Base-by-base conservation (phyloP, 2,888 invertebrate species). In the Pammene aurita region DNA sequence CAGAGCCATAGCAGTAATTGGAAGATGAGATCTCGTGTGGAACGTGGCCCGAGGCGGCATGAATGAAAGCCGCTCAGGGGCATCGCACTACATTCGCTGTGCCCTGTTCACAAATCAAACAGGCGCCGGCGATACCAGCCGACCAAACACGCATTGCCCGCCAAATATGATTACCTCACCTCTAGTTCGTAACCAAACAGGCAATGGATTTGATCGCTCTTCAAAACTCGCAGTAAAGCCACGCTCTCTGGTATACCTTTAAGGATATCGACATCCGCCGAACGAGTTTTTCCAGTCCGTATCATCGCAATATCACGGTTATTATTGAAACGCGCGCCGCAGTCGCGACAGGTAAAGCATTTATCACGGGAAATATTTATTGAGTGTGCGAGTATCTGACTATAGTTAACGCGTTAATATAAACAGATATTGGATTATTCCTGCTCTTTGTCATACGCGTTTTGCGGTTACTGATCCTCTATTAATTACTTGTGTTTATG, bases 281-380 rank as follows among this genome's bases (percentile, higher is more conserved):
- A 92, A 92, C 92, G 87, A 92, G 92, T 92, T 92, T 92, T 92
- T 92, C 92, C 91, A 92, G 92, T 92, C 86, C 83, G 89, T 90
- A 92, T 92, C 92, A 91, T 92, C 92, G 90, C 91, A 88, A 90
- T 92, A 92, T 92, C 91, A 92, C 89, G 91, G 90, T 90, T 92
- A 90, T 92, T 91, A 92, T 92, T 89, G 86, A 92, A 90, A 87
- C 89, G 86, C 85, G 87, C 87, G 84, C 85, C 85, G 88, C 84
- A 89, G 85, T 84, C 90, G 88, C 90, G 92, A 89, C 92, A 91
- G 90, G 89, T 90, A 85, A 88, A 87, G 85, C 88, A 89, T 92
- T 90, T 91, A 92, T 90, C 90, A 86, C 83, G 79, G 83, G 81
- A 81, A 81, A 87, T 90, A 88, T 90, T 90, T 90, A 87, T 86